Percentiles rank a stretch among this genome's conserved stretches.
phyloP scores from a whole-genome alignment of 2,113 vertebrate species.

The Catagonus wagneri region DNA sequence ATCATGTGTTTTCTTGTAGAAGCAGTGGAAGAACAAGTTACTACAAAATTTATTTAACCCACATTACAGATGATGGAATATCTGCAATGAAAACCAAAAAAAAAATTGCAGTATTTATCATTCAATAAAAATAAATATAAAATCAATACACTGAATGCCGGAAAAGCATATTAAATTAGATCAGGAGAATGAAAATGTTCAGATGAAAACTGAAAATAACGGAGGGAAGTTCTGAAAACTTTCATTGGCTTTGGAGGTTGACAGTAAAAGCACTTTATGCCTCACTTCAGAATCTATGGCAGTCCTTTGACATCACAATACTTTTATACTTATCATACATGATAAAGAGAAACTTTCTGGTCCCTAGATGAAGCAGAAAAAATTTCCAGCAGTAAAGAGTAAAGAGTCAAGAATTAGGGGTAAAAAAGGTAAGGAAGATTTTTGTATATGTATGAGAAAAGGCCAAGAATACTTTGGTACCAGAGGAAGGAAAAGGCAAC shows the following conservation, averaged over 20 bases:
- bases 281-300: not conserved
- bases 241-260: not conserved
- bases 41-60: constrained; percentile 4
- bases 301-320: not conserved
- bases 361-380: not conserved
- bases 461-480: not conserved
- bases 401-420: not conserved
- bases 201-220: not conserved
- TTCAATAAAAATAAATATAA: constrained; percentile 40
- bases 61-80: not conserved
- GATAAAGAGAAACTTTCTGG: not conserved
- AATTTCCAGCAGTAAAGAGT: not conserved
- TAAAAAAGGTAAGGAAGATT: not conserved
- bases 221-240: not conserved
- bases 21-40: not conserved
- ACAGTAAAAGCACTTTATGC: not conserved
- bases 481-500: not conserved
- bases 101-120: not conserved
- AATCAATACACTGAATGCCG: constrained; percentile 7
- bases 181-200: not conserved
- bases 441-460: not conserved
- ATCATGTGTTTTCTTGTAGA: not conserved
- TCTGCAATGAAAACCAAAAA: not conserved
- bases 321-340: not conserved
- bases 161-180: constrained; percentile 23